Evolutionary conservation across 2,888 invertebrate species (phyloP), one percentile per base, ranked within the genome.

Genomic region (Nymphalis urticae): DNA sequence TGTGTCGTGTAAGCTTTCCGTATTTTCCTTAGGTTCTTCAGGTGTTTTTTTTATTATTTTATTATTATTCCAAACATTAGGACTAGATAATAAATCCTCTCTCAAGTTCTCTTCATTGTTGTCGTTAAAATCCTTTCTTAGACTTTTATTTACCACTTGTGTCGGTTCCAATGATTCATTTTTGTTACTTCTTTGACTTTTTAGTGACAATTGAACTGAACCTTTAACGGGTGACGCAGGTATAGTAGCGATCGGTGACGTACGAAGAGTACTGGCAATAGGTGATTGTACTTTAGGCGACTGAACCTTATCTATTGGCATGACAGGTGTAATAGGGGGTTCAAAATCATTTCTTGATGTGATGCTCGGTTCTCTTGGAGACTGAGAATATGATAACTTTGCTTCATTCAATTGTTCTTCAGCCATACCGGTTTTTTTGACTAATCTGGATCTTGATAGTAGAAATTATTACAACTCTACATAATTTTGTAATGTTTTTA

Each of bases 21-120:
- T 72, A 50, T 80, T 80, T 27, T 75, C 72, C n/a, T 9, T 21
- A 4, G 24, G n/a, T n/a, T 61, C 56, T 56, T 58, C 42, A 19
- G 16, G n/a, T 48, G 24, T 36, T 17, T 62, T 62, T 17, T 32
- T 54, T 27, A 17, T 32, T 32, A 16, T 27, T 32, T 27, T 56
- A 6, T 56, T 17, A 2, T 51, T 53, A 32, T 62, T 42, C n/a
- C n/a, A n/a, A 21, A 85, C 84, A 75, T 82, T 80, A 24, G 86
- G 75, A 63, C 75, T 75, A 3, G 76, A 73, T 50, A 84, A 71
- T 7, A 76, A 77, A 48, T 83, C 77, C 19, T 72, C 72, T 42
- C 13, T 42, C 16, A 78, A 69, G 65, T 71, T 51, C 8, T 8
- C 50, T 50, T 51, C 50, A 5, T 17, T 50, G 72, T 79, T 75